phyloP scores from a whole-genome alignment of 2,888 invertebrate species.

The Heliconius sara region DNA sequence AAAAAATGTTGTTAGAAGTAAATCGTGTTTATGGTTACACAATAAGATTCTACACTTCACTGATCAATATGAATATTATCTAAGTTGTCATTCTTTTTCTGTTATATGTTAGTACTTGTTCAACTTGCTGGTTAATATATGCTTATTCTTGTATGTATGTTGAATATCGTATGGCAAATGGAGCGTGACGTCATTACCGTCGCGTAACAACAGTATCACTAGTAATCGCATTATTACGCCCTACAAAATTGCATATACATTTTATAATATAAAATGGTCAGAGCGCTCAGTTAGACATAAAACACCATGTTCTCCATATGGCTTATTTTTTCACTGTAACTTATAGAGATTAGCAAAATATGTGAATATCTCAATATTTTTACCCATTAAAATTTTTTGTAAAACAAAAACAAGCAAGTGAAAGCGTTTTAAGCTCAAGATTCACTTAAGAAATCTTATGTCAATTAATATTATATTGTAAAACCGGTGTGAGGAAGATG shows the following conservation, averaged over 20 bases:
- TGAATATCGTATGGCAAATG: conserved; percentile 46
- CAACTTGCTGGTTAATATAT: conserved; percentile 33
- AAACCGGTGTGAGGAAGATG: conserved; percentile 21
- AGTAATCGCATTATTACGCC: conserved; percentile 46
- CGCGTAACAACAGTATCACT: conserved; percentile 40
- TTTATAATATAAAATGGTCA: neutral
- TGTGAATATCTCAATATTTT: too few relatives aligned
- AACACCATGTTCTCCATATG: neutral
- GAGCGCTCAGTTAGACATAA: neutral
- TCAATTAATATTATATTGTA: conserved; percentile 15
- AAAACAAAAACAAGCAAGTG: neutral
- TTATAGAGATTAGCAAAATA: too few relatives aligned
- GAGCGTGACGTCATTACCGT: conserved; percentile 48
- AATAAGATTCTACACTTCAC: conserved; percentile 21
- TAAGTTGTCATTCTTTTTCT: conserved; percentile 31
- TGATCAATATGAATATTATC: conserved; percentile 24
- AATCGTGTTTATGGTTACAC: conserved; percentile 13
- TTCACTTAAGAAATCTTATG: conserved; percentile 13
- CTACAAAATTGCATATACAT: conserved; percentile 33
- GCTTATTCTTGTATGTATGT: conserved; percentile 38
- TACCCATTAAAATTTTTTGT: neutral
- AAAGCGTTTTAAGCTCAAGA: conserved; percentile 1
- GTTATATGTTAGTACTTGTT: conserved; percentile 34
- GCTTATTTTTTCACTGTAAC: too few relatives aligned
- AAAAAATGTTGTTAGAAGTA: neutral